These are phyloP conservation scores for Habroteleia sp. DNA, from an alignment of 2,888 invertebrate species.

Conservation along the genomic window DNA sequence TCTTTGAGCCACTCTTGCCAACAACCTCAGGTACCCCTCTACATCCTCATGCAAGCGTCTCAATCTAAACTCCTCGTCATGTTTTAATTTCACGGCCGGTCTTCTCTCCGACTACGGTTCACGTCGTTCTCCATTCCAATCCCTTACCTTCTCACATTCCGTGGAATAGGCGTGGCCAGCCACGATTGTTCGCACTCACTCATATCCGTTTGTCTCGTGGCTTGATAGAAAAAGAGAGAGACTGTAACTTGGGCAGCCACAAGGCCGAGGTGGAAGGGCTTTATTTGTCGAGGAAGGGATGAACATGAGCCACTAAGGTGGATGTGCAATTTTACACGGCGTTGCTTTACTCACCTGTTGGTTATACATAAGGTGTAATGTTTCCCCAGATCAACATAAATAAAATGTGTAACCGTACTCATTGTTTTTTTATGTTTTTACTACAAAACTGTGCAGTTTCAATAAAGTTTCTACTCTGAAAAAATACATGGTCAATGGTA, in stretches of 20 bases:
- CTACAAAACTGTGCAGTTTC: no score
- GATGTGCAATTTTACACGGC: slow-evolving; percentile 50
- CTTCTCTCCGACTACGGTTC: slow-evolving; percentile 64
- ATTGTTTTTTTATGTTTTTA: no score
- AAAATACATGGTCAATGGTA: no score
- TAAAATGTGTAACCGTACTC: slow-evolving; percentile 2
- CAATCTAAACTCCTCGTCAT: slow-evolving; percentile 76
- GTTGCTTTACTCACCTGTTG: slow-evolving; percentile 60
- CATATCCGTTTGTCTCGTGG: slow-evolving; percentile 15
- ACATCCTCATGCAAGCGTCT: slow-evolving; percentile 71
- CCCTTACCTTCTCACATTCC: slow-evolving; percentile 58
- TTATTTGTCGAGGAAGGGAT: slow-evolving; percentile 37
- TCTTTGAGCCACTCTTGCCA: slow-evolving; percentile 44
- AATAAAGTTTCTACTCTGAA: no score
- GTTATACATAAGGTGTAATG: slow-evolving; percentile 36
- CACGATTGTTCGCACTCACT: slow-evolving; percentile 48
- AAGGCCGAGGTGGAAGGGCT: slow-evolving; percentile 31
- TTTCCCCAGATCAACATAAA: slow-evolving; percentile 10
- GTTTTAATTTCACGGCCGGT: slow-evolving; percentile 78
- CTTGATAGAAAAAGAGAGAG: slow-evolving; percentile 23
- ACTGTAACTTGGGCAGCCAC: slow-evolving; percentile 28
- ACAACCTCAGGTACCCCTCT: slow-evolving; percentile 48
- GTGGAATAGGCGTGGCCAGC: slow-evolving; percentile 65
- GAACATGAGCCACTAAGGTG: slow-evolving; percentile 51
- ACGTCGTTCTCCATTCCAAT: slow-evolving; percentile 60